Evolutionary conservation across 2,888 invertebrate species (phyloP).

Genomic region (Melanostoma mellinum): DNA sequence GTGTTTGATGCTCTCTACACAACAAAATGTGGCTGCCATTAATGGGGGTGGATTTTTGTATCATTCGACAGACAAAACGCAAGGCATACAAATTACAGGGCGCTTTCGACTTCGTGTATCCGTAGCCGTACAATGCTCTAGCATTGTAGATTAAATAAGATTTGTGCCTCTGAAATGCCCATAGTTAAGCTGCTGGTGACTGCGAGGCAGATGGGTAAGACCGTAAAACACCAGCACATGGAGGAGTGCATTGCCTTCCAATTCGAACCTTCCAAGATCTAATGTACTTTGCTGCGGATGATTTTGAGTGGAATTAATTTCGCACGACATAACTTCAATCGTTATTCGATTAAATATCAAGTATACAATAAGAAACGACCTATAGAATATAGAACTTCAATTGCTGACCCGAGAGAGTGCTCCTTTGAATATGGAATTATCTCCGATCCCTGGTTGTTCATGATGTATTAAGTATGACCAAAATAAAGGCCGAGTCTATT

Average conservation of each 20-base stretch:
- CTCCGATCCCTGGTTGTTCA: not conserved
- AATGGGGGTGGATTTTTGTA: conserved; percentile 64
- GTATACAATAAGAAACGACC: conserved; percentile 75
- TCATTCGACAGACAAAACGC: conserved; percentile 47
- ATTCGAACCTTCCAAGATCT: conserved; percentile 18
- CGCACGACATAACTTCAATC: conserved; percentile 76
- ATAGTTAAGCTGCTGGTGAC: conserved; percentile 67
- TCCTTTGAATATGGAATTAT: conserved; percentile 60
- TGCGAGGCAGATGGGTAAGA: conserved; percentile 65
- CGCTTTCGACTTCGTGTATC: conserved; percentile 12
- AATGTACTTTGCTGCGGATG: conserved; percentile 72
- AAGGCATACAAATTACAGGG: conserved; percentile 63
- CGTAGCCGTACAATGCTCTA: conserved; percentile 1
- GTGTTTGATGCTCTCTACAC: not conserved
- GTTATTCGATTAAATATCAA: conserved; percentile 81
- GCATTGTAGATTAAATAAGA: conserved; percentile 70
- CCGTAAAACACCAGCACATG: conserved; percentile 66
- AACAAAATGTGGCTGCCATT: conserved; percentile 27
- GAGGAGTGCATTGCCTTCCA: conserved; percentile 45
- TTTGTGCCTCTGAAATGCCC: conserved; percentile 69
- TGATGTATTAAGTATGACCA: not conserved
- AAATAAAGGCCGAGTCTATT: conserved; percentile 13
- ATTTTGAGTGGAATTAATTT: conserved; percentile 75
- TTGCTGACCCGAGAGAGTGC: conserved; percentile 58
- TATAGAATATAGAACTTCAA: conserved; percentile 67